phyloP scores from a whole-genome alignment of 2,888 invertebrate species.

The Phytoseiulus persimilis region DNA sequence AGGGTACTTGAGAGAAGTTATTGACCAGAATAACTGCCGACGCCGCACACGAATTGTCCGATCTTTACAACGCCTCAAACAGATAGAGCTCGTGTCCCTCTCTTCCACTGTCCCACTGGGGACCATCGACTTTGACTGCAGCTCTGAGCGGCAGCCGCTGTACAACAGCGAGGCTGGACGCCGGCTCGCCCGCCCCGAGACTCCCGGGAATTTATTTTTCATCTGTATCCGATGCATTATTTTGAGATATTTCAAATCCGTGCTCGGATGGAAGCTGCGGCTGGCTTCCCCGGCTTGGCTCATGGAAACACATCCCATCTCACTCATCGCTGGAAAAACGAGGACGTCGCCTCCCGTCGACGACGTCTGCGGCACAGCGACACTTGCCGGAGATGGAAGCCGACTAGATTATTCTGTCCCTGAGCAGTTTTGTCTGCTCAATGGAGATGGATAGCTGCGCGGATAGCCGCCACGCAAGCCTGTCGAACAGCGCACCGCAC shows the following conservation, averaged over 20 bases:
- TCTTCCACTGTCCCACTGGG: not conserved
- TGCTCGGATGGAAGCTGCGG: too few relatives aligned
- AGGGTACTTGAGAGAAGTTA: conserved; percentile 5
- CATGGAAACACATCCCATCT: too few relatives aligned
- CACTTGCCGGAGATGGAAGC: not conserved
- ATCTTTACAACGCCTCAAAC: not conserved
- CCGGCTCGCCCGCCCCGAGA: too few relatives aligned
- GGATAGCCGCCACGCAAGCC: not conserved
- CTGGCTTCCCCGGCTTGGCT: too few relatives aligned
- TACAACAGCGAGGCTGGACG: too few relatives aligned
- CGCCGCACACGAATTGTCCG: not conserved
- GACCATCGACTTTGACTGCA: not conserved
- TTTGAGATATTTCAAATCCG: too few relatives aligned
- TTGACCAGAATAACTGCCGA: not conserved
- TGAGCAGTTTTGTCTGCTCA: not conserved
- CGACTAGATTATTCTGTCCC: not conserved
- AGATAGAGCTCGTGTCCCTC: not conserved
- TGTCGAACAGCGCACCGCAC: not conserved
- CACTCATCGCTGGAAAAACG: not conserved
- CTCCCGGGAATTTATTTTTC: too few relatives aligned
- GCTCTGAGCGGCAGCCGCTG: not conserved
- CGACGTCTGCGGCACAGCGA: not conserved
- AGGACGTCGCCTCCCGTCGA: not conserved
- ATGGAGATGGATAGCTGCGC: not conserved
- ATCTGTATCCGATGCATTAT: too few relatives aligned